Base-by-base conservation (phyloP, 2,888 invertebrate genomes). In the Patella caerulea region DNA sequence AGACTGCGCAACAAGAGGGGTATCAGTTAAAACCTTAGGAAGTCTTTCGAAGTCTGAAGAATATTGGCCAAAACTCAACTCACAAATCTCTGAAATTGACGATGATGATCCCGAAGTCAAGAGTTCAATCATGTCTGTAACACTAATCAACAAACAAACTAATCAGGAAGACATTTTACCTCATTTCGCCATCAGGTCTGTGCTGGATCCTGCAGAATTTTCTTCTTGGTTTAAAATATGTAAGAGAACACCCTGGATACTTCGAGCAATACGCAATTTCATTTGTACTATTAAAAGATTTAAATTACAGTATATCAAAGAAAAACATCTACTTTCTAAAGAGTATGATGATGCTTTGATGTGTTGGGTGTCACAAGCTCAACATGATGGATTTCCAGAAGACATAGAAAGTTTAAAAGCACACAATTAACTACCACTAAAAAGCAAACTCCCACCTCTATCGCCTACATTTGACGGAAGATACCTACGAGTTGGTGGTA, bases 381-480 rank as follows among this genome's bases (percentile, higher is more conserved):
- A 72, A 34, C 34, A n/a, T 52, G 52, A 24, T 34, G 52, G 34
- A 24, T 72, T 72, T 72, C 52, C 45, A 34, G 45, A 7, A 34
- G 73, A 73, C 11, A 14, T 73, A 9, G 56, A n/a, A 12, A 54
- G 73, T 17, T 24, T 73, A 2, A 11, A 73, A 45, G 3, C 53
- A 54, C 54, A 55, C n/a, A 53, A 55, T 17, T 1, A 1, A 12
- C 11, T 73, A 55, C 73, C 73, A 12, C n/a, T 54, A 9, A 54
- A 55, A n/a, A 73, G 73, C 55, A 54, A 29, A 15, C 55, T 73
- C 17, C 73, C 56, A 15, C 73, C 73, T 29, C 55, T 73, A 15
- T 54, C 73, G 17, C 73, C 73, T 9, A 29, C 19, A 55, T 73
- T 73, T 54, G 56, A 73, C 45, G 73, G 73, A 54, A 73, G 12